Evolutionary conservation across 35 echinoderm and acorn worm genomes (phyloP), one percentile per base, ranked within the genome.

Genomic region (Ophiothrix spiculata): DNA sequence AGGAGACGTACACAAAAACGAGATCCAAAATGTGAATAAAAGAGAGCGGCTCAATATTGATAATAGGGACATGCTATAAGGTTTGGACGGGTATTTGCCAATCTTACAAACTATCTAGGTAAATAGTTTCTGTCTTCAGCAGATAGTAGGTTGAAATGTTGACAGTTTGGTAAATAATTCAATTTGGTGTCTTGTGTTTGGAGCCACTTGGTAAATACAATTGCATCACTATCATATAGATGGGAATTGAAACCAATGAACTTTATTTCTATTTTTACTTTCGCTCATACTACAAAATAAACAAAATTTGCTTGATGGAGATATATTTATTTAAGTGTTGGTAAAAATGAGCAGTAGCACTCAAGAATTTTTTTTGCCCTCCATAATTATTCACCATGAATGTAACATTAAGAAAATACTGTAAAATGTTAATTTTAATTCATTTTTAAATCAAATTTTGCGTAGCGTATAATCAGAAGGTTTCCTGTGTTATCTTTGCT

Each of bases 11-110:
- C n/a, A n/a, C n/a, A n/a, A n/a, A n/a, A n/a, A n/a, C n/a, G n/a
- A n/a, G n/a, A n/a, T n/a, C n/a, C n/a, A n/a, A n/a, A n/a, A n/a
- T n/a, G n/a, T n/a, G n/a, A 69, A 69, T 25, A 69, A 69, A 69
- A 25, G 29, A 69, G 29, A 69, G 29, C 8, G 25, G 29, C 3
- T 25, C 60, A 69, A 69, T 12, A 69, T 4, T 69, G 6, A n/a
- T n/a, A n/a, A n/a, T n/a, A 69, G 23, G 17, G 29, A 25, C 23
- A 25, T 12, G 8, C 25, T 2, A 69, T 28, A 69, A 25, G 60
- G 25, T 69, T 69, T 69, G 60, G 60, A n/a, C 17, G 60, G n/a
- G 60, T 69, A 69, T 69, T 69, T 69, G 60, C 60, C n/a, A n/a
- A n/a, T n/a, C n/a, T n/a, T n/a, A n/a, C n/a, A n/a, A n/a, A n/a